Conservation (phyloP, 2,797 vertebrate species). For the Carcharodon carcharias region DNA sequence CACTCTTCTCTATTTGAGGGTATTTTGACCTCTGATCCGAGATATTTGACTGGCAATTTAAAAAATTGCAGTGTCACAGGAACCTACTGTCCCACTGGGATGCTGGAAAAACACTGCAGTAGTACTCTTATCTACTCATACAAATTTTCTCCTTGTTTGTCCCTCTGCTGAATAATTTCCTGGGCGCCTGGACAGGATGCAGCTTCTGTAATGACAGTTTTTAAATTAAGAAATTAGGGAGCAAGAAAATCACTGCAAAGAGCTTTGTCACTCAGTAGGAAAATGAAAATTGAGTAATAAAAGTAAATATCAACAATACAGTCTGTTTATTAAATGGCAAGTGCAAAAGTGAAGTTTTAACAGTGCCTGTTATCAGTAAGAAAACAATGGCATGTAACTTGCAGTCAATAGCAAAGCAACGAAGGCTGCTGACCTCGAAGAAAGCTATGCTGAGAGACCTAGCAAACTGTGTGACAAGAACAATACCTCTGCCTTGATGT, state of each 20-base stretch:
- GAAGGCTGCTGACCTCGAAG: neutral
- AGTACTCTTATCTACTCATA: neutral
- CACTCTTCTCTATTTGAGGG: neutral
- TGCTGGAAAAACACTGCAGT: neutral
- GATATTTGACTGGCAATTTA: constrained; percentile 22
- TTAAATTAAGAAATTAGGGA: constrained; percentile 6
- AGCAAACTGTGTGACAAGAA: neutral
- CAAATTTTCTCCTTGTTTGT: neutral
- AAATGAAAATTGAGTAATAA: neutral
- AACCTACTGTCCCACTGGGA: neutral
- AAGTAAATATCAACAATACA: constrained; percentile 3
- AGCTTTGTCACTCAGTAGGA: constrained; percentile 11
- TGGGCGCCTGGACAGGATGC: neutral
- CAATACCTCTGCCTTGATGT: neutral
- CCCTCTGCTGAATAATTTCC: constrained; percentile 1
- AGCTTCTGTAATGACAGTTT: neutral
- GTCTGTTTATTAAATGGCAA: neutral
- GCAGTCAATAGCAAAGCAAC: neutral
- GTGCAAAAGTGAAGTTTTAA: neutral
- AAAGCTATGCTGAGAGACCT: neutral
- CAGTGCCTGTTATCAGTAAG: neutral
- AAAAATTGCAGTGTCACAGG: constrained; percentile 9
- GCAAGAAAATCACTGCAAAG: neutral
- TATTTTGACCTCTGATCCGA: neutral
- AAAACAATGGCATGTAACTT: neutral